Evolutionary conservation across 2,113 vertebrate genomes (phyloP).

Genomic region (Macheiramphus alcinus): DNA sequence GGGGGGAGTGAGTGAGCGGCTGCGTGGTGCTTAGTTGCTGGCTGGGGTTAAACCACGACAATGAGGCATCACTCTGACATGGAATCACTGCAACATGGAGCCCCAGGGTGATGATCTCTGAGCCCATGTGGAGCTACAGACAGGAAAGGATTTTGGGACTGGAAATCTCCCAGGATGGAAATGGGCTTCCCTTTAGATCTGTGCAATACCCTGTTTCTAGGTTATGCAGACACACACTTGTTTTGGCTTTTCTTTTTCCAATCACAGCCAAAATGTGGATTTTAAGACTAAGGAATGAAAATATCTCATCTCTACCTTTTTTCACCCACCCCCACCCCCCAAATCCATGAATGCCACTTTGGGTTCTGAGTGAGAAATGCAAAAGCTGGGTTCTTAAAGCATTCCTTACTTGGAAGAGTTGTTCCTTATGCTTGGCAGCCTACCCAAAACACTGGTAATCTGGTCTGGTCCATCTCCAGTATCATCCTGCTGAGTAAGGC

Average conservation of each 20-base stretch:
- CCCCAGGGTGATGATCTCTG: background rate
- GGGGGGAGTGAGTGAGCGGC: no score
- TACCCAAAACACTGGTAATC: background rate
- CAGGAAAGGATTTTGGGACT: background rate
- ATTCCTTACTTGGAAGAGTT: background rate
- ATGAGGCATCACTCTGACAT: background rate
- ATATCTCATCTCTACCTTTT: background rate
- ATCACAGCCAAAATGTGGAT: background rate
- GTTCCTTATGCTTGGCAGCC: background rate
- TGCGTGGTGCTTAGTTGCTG: no score
- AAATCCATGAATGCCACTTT: background rate
- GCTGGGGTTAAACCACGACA: background rate
- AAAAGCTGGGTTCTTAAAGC: background rate
- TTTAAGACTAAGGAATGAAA: background rate
- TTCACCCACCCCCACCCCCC: fast-evolving
- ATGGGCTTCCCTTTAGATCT: background rate
- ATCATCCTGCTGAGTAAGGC: background rate
- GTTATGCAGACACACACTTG: background rate
- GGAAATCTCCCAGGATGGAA: background rate
- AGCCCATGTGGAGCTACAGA: background rate
- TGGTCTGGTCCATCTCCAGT: background rate
- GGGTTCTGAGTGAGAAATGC: background rate
- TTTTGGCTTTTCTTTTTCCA: background rate
- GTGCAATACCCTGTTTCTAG: background rate
- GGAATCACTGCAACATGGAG: background rate